Base-by-base conservation (phyloP, 1,140 invertebrate genomes). In the Drosophila seguyi region DNA sequence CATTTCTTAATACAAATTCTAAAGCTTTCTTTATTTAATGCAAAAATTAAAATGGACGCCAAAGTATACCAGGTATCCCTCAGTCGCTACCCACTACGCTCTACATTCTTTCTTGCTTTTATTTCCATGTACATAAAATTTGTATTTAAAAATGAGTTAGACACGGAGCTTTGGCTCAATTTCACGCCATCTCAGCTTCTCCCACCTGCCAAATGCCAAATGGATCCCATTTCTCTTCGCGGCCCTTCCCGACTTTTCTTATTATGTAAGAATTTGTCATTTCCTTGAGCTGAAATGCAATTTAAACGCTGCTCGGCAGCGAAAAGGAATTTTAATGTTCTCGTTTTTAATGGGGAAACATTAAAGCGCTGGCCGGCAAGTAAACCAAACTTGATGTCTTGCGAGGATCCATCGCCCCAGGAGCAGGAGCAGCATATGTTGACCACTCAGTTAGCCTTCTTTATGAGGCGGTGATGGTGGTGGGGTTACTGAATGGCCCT, bases 81-180 rank as follows among this genome's bases (percentile, higher is more conserved):
- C n/a, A 38, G 52, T 25, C 52, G 34, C 29, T 11, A 10, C 8
- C 4, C 0, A 16, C n/a, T 25, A 25, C 4, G 4, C 5, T 1
- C 1, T 55, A 1, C 8, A 38, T 36, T 53, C 13, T 52, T 74
- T 81, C 14, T 63, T 20, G 56, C 27, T 85, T 90, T 90, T 84
- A 75, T 83, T 75, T 67, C 45, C 83, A 72, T 72, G 67, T 73
- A 82, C 83, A 87, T 87, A 90, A 88, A 55, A 90, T 88, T 88
- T 88, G 85, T 88, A 90, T 90, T 88, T 88, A 88, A 88, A 88
- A 88, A 88, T 90, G 81, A 81, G 83, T 86, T 86, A 82, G 82
- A 76, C 69, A 44, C 67, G 81, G 41, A 45, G 59, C 38, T 56
- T 81, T 60, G 63, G 72, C 81, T 88, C 84, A 90, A 86, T 88